A percentile compares a stretch with the other conserved stretches of the same genome.
Evolutionary conservation across 2,888 invertebrate species (phyloP).

Genomic region (Priapulus caudatus): DNA sequence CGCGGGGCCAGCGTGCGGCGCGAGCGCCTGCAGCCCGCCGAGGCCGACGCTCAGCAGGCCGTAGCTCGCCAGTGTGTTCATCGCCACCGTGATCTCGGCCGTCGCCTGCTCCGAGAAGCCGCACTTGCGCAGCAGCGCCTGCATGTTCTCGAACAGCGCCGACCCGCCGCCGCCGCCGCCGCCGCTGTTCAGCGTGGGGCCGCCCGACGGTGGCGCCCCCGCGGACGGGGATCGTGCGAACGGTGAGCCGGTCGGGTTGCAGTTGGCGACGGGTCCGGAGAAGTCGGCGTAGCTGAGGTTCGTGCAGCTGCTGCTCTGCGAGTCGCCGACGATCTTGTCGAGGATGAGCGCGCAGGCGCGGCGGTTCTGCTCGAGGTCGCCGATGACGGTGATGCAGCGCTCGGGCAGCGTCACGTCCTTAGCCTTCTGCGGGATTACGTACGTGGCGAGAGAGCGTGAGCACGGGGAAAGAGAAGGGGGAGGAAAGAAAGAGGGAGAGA

Average conservation of each 20-base stretch:
- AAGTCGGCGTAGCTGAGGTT: constrained; percentile 95
- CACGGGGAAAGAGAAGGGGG: neutral
- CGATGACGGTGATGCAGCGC: constrained; percentile 39
- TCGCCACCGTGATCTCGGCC: constrained; percentile 74
- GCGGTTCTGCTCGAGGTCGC: constrained; percentile 77
- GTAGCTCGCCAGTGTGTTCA: constrained; percentile 84
- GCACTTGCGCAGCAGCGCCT: constrained; percentile 69
- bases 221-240: constrained; percentile 51
- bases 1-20: constrained; percentile 50
- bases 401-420: constrained; percentile 39
- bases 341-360: constrained; percentile 85
- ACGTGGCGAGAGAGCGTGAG: too few species aligned
- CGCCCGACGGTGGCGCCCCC: constrained; percentile 21
- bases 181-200: constrained; percentile 30
- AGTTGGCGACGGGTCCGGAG: constrained; percentile 85
- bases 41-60: constrained; percentile 67
- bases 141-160: constrained; percentile 73
- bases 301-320: constrained; percentile 84
- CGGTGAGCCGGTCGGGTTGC: constrained; percentile 91
- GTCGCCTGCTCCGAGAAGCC: constrained; percentile 83
- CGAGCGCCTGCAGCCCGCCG: constrained; percentile 54
- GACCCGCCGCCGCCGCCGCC: constrained; percentile 30
- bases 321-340: constrained; percentile 92
- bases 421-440: too few species aligned
- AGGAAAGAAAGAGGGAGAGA: constrained; percentile 3